Evolutionary conservation across 2,113 vertebrate species (phyloP).

Genomic region (Maccullochella peelii): DNA sequence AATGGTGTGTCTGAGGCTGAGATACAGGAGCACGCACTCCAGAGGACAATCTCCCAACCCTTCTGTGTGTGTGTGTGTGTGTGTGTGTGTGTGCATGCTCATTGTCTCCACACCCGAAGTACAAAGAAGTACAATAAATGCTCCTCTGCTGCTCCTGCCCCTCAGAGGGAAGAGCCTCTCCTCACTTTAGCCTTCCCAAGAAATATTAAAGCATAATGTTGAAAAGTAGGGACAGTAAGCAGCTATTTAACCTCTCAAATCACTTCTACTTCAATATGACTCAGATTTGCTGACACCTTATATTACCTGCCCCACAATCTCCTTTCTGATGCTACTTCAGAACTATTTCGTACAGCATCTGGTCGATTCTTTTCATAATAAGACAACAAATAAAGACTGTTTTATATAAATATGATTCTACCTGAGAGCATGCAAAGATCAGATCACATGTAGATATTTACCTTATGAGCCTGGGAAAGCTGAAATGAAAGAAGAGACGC

Average conservation of each 20-base stretch:
- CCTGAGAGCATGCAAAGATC: constrained; percentile 30
- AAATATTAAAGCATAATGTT: constrained; percentile 21
- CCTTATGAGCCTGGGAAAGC: constrained; percentile 98
- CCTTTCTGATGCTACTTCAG: neutral
- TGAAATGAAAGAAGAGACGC: constrained; percentile 80
- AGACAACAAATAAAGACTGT: neutral
- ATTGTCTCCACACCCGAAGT: constrained; percentile 48
- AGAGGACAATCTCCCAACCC: constrained; percentile 78
- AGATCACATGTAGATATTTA: constrained; percentile 82
- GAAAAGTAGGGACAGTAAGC: constrained; percentile 1
- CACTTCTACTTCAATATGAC: constrained; percentile 4
- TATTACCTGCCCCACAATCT: neutral
- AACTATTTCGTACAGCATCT: neutral
- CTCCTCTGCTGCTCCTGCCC: constrained; percentile 26
- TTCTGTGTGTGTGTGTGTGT: constrained; percentile 34
- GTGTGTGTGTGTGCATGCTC: constrained; percentile 26
- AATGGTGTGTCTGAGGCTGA: constrained; percentile 85
- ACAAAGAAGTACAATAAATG: constrained; percentile 63
- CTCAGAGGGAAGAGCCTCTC: constrained; percentile 25
- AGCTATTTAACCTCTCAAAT: constrained; percentile 31
- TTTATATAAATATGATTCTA: constrained; percentile 67
- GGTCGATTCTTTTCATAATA: neutral
- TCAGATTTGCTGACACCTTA: neutral
- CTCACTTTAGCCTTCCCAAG: constrained; percentile 29
- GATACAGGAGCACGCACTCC: constrained; percentile 85